Base-by-base conservation (phyloP, 1,140 invertebrate genomes). In the Laupala kohalensis region DNA sequence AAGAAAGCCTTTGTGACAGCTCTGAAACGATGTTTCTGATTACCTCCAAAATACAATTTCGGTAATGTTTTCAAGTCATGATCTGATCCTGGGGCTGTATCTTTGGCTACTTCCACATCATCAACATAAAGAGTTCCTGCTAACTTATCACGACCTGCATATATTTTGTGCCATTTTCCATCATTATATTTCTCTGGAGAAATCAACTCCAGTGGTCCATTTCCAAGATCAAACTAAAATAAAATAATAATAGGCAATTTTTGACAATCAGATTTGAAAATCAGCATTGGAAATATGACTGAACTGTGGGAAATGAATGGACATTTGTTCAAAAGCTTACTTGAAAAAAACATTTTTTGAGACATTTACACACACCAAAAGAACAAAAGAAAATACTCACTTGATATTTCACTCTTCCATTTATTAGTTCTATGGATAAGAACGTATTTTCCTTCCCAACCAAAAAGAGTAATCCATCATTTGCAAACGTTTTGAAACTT, bases 31-130 rank as follows among this genome's bases (percentile, higher is more conserved):
- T 89, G 90, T n/a, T 85, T 83, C 0, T 90, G 89, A 80, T 90
- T 92, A 3, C 95, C 96, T 73, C 96, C 96, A 74, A 99, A 90
- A 80, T 91, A 97, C 76, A 98, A 89, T 19, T 88, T 79, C 77
- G 92, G 84, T 69, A 84, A 79, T 64, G 85, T 79, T 12, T 83
- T 77, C 78, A 94, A 64, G 13, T 73, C 72, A 5, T 15, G 19
- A 25, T 68, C n/a, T 68, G 67, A 29, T 30, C 24, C 28, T 73
- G 75, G 23, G 72, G 80, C 73, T 78, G 84, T 75, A 64, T 79
- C 76, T 72, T 80, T 73, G 74, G 85, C 78, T 0, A 81, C 74
- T 0, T 67, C 64, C 30, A 84, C 79, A n/a, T 83, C 83, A 74
- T 92, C 90, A 0, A 96, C 85, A 72, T 84, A 87, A 0, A 97